Conservation (phyloP, 2,113 vertebrate species). For the Herpetotheres cachinnans region DNA sequence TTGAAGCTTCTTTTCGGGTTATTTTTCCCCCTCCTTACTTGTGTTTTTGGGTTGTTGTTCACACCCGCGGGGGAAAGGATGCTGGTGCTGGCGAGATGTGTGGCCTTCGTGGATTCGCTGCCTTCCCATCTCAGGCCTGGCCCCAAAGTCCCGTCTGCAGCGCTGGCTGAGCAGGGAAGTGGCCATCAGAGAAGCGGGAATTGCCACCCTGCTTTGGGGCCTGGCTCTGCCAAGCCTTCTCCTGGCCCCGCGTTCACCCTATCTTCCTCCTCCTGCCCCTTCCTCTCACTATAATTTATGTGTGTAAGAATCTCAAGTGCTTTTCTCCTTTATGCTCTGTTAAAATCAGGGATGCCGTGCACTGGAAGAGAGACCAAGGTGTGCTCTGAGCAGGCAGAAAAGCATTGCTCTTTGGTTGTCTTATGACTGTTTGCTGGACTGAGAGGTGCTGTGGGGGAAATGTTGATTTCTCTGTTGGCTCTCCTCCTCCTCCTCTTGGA, state of each 20-base stretch:
- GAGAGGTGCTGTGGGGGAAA: neutral
- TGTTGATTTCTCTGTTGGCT: neutral
- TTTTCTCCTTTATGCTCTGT: constrained; percentile 48
- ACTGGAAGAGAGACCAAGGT: constrained; percentile 41
- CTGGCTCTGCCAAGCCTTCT: neutral
- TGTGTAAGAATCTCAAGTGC: constrained; percentile 54
- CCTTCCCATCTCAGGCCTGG: neutral
- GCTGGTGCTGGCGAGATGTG: neutral
- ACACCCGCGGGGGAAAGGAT: neutral
- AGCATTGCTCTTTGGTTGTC: constrained; percentile 4
- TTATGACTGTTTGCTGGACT: neutral
- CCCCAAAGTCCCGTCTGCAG: neutral
- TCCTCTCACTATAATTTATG: constrained; percentile 54
- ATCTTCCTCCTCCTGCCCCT: neutral
- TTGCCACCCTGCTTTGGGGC: neutral
- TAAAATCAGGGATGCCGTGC: constrained; percentile 44
- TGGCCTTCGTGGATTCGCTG: neutral
- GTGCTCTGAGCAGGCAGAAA: neutral
- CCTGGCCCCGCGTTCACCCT: neutral
- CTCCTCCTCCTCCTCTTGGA: constrained; percentile 13
- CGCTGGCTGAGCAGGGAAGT: neutral
- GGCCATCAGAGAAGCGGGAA: neutral
- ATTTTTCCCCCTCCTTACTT: neutral
- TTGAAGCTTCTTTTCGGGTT: constrained; percentile 43
- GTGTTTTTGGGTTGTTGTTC: neutral